Base-by-base conservation (phyloP, 2,888 invertebrate species). In the Pelosia muscerda region DNA sequence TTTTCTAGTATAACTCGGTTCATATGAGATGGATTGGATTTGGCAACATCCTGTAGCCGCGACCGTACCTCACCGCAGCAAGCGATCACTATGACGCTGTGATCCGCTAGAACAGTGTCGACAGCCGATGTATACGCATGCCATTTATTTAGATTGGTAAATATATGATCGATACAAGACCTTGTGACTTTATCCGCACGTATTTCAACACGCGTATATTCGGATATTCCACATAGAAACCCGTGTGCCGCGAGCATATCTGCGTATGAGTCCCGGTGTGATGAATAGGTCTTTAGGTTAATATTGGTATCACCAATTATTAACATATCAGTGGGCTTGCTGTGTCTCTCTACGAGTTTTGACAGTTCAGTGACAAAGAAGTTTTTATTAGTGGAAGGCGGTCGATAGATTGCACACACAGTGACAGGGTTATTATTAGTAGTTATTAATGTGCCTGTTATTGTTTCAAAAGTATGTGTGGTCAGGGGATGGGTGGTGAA, bases 391-490 rank as follows among this genome's bases (percentile, higher is more conserved):
- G 66, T 63, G 15, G 65, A 67, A 6, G 77, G 74, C 10, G 74
- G 75, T 63, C 73, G 71, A 58, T 77, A 75, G 23, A 78, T 65
- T 53, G 72, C 72, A 71, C 71, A 74, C 49, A 75, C 38, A 59
- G 61, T 25, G 61, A 69, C 63, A 13, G 42, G 56, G 49, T 76
- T 73, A 38, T 62, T 28, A 5, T 60, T 19, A 19, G 49, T 11
- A 19, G 49, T 63, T 63, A 23, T 66, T 60, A 63, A 10, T 15
- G 22, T 60, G 6, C 66, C 63, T 59, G 13, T 25, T 13, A 68
- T 15, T 10, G 10, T 26, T 56, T 68, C 68, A 42, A 64, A 68
- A 2, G 60, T 53, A n/a, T 49, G 9, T 11, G 61, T 65, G 8
- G 38, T 65, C n/a, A n/a, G n/a, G n/a, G n/a, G n/a, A n/a, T n/a